A percentile compares a stretch with the other conserved stretches of the same genome.
Conservation (phyloP, 2,113 vertebrate species). For the Anarrhichthys ocellatus region DNA sequence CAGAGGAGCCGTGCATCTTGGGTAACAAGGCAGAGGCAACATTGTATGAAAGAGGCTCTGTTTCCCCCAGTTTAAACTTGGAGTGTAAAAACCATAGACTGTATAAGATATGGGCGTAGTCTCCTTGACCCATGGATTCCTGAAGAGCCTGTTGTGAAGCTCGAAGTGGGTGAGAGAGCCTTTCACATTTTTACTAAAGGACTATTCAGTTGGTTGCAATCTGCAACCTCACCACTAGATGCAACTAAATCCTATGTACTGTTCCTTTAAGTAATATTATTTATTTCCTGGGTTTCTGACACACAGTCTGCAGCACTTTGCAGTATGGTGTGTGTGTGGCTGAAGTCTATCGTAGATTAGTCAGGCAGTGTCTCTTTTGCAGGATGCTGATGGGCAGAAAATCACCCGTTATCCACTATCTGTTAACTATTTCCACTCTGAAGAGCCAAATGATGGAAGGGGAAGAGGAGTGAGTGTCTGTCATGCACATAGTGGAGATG, state of each 20-base stretch:
- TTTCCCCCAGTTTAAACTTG: not conserved
- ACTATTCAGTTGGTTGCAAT: not conserved
- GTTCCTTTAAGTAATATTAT: not conserved
- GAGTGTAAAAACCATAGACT: not conserved
- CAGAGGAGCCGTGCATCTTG: constrained; percentile 11
- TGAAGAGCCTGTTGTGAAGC: too few relatives aligned
- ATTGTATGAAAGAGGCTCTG: not conserved
- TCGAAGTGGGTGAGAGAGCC: too few relatives aligned
- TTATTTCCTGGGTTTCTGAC: not conserved
- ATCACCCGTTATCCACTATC: constrained; percentile 17
- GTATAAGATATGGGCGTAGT: not conserved
- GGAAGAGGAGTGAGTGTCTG: constrained; percentile 38
- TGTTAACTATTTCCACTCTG: constrained; percentile 45
- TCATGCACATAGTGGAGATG: constrained; percentile 23
- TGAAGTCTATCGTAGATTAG: constrained; percentile 28
- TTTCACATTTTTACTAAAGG: too few relatives aligned
- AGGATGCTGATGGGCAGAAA: constrained; percentile 42
- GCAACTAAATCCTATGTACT: not conserved
- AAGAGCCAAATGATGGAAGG: constrained; percentile 19
- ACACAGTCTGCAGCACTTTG: not conserved
- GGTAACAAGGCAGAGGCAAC: constrained; percentile 10
- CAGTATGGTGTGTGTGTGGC: not conserved
- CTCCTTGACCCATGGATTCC: too few relatives aligned
- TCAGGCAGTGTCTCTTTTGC: constrained; percentile 32
- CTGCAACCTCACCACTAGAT: not conserved